Evolutionary conservation across 2,888 invertebrate genomes (phyloP), one percentile per base, ranked within the genome.

Genomic region (Drosophila tanythrix): DNA sequence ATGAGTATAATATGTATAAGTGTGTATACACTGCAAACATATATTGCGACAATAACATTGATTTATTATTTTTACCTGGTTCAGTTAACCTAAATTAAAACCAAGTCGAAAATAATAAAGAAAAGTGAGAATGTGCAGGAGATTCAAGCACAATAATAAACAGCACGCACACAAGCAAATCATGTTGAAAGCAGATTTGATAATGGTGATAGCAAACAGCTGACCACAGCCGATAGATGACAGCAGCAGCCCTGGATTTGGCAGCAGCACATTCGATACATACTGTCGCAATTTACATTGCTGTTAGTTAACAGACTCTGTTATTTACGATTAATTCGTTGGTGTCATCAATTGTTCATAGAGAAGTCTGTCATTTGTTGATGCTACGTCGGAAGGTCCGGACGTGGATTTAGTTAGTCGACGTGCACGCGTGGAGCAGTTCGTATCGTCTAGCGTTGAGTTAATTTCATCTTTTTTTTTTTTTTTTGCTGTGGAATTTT

Each of bases 311-410:
- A 52, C 29, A 58, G n/a, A n/a, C 15, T 13, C 31, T 10, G 18
- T 61, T 48, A 1, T 29, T n/a, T 10, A 77, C 78, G 74, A 51
- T 53, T 35, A 38, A 29, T n/a, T 59, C 10, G 27, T 55, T 25
- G 5, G 8, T 52, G 21, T 21, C n/a, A 75, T 58, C 67, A 68
- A 78, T 79, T 62, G 50, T 18, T 40, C 48, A 48, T 58, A 31
- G 48, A 50, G 36, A 27, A 51, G 52, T 51, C 64, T n/a, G 57
- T 66, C 78, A 78, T 80, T 80, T 80, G 79, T 80, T 79, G 81
- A 76, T 80, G 71, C 69, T 79, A 66, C 80, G 80, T 69, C 81
- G 76, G 57, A 76, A 72, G 69, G 71, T 76, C 72, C 81, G 48
- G 79, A 75, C 71, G 82, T 71, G 48, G 36, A 15, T 33, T 67